phyloP scores from a whole-genome alignment of 2,797 vertebrate species.

The Danio jaintianensis region DNA sequence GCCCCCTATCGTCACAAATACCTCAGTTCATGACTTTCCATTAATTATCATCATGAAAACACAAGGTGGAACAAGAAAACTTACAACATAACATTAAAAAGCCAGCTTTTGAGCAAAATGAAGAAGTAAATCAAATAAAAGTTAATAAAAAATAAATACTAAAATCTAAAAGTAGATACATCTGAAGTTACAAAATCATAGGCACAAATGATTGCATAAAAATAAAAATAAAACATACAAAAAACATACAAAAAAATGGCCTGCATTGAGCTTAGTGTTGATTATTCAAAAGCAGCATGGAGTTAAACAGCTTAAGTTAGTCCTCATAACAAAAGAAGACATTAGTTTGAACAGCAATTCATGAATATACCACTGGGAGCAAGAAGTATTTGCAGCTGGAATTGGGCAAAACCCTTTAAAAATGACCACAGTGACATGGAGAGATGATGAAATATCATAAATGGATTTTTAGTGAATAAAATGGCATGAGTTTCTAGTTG shows the following conservation, averaged over 20 bases:
- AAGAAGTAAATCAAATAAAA: no score
- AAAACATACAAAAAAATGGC: not conserved
- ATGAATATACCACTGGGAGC: conserved; percentile 47
- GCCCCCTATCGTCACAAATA: conserved; percentile 61
- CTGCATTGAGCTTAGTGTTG: not conserved
- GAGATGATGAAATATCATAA: not conserved
- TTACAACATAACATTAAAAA: not conserved
- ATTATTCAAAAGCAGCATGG: conserved; percentile 9
- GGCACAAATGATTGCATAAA: not conserved
- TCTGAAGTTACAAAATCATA: conserved; percentile 1
- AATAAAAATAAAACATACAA: not conserved
- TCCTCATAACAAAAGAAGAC: conserved; percentile 6
- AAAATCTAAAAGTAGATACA: not conserved
- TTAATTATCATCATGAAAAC: not conserved
- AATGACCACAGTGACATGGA: not conserved
- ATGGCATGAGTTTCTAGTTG: not conserved
- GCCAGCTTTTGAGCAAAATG: not conserved
- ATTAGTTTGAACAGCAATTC: conserved; percentile 44
- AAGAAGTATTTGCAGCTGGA: conserved; percentile 66
- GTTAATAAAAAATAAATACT: not conserved
- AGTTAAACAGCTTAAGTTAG: conserved; percentile 40
- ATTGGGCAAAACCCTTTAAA: conserved; percentile 54
- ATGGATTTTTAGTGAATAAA: not conserved
- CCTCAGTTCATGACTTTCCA: not conserved
- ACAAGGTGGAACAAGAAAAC: not conserved